Evolutionary conservation across 2,113 vertebrate genomes (phyloP).

Genomic region (Pollimyrus isidori): DNA sequence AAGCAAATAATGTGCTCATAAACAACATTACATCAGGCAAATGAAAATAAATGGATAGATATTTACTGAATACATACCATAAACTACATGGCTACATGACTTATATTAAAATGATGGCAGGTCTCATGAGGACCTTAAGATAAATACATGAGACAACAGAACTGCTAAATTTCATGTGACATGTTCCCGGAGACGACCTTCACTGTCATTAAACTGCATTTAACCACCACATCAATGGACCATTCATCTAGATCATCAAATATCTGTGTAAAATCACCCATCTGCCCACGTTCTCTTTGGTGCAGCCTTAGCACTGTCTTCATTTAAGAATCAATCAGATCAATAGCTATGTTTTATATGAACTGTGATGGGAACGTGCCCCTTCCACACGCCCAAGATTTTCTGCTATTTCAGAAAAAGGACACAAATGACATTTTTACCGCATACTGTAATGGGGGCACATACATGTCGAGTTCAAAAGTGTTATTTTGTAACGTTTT

Average conservation of each 20-base stretch:
- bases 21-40: neutral
- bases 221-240: neutral
- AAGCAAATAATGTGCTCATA: too few relatives aligned
- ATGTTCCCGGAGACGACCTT: neutral
- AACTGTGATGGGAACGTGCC: neutral
- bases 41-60: neutral
- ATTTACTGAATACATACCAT: neutral
- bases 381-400: neutral
- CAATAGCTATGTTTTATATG: neutral
- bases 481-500: too few relatives aligned
- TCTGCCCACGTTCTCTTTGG: neutral
- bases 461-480: neutral
- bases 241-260: neutral
- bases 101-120: neutral
- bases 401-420: neutral
- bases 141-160: neutral
- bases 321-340: neutral
- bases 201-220: neutral
- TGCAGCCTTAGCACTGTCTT: neutral
- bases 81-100: neutral
- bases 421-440: neutral
- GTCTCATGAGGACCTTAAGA: neutral
- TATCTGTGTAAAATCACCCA: neutral
- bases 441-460: neutral
- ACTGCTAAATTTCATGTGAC: neutral